Percentiles rank a stretch among this genome's conserved stretches.
Conservation (phyloP, 64 coral and sea anemone species). For the Montipora capricornis region DNA sequence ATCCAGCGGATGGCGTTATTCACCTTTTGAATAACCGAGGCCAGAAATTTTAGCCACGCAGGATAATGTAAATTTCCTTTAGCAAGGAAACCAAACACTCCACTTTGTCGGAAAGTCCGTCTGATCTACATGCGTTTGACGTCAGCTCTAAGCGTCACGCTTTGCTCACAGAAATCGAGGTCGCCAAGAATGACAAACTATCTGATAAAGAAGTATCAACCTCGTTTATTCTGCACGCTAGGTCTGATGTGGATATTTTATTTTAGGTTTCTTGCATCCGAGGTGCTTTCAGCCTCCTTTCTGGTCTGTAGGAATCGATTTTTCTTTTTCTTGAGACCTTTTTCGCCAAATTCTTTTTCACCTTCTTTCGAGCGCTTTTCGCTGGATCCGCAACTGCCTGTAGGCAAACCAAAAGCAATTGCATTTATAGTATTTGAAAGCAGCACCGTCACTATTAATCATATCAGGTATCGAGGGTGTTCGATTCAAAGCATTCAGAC, state of each 20-base stretch:
- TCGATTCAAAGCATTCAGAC: no score
- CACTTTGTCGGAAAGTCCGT: no score
- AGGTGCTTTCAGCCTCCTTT: conserved; percentile 78
- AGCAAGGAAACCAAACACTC: no score
- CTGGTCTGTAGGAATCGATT: conserved; percentile 72
- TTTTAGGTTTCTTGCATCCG: conserved; percentile 25
- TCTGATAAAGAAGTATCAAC: not conserved
- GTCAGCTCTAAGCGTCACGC: no score
- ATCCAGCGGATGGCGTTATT: no score
- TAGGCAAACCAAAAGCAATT: not conserved
- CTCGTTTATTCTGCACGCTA: not conserved
- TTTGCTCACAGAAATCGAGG: no score
- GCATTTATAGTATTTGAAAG: not conserved
- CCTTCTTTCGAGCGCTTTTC: conserved; percentile 70
- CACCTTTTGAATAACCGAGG: no score
- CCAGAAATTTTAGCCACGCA: no score
- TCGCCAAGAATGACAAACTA: not conserved
- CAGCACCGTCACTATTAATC: no score
- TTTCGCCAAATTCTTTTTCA: conserved; percentile 92
- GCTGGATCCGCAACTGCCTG: conserved; percentile 87
- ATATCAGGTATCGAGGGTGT: no score
- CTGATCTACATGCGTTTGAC: no score
- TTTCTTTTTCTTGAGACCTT: conserved; percentile 93
- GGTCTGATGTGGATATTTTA: not conserved
- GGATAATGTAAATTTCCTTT: no score